phyloP scores from a whole-genome alignment of 1,140 invertebrate species.

The Drosophila eugracilis region DNA sequence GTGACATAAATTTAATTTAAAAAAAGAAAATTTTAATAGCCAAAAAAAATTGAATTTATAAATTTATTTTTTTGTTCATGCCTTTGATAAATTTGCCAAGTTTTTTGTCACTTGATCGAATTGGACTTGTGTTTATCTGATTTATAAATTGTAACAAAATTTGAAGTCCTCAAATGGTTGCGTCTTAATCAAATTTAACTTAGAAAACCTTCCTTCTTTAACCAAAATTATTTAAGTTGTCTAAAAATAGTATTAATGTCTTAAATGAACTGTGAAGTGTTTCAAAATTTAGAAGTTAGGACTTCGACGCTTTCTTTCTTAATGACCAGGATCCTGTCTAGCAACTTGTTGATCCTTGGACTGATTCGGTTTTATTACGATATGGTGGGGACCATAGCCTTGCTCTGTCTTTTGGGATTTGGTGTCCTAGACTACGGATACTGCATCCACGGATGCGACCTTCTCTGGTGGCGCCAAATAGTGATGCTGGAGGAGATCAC shows the following conservation, averaged over 20 bases:
- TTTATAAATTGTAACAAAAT: no score
- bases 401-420: conserved; percentile 7
- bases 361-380: conserved; percentile 18
- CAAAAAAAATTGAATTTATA: no score
- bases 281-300: conserved; percentile 25
- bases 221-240: not conserved
- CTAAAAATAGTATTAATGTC: no score
- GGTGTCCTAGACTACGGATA: conserved; percentile 33
- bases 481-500: not conserved
- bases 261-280: not conserved
- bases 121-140: no score
- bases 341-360: not conserved
- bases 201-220: not conserved
- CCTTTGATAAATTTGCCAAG: no score
- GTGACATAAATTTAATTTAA: no score
- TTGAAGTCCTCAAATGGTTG: no score
- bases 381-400: conserved; percentile 5
- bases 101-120: no score
- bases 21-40: no score
- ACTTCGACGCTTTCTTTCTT: no score
- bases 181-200: no score
- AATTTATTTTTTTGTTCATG: no score
- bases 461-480: conserved; percentile 42
- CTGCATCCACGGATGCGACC: conserved; percentile 15
- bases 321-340: not conserved